A percentile compares a stretch with the other conserved stretches of the same genome.
phyloP scores from a whole-genome alignment of 2,797 vertebrate genomes.

The Premnoplex brunnescens region DNA sequence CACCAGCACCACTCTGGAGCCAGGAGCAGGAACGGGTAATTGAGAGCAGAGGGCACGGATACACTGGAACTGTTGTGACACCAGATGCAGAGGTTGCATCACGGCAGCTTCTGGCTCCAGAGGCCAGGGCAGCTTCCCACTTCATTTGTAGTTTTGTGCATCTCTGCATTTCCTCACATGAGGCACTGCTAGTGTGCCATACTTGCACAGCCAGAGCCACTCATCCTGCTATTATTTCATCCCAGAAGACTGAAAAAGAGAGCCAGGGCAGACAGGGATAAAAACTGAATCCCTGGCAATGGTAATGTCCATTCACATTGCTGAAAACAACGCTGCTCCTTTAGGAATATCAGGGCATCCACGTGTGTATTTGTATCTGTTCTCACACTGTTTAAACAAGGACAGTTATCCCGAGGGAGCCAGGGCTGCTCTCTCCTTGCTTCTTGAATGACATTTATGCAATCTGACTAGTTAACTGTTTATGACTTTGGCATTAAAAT shows the following conservation, averaged over 20 bases:
- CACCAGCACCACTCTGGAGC: neutral
- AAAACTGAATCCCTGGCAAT: neutral
- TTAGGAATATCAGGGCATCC: neutral
- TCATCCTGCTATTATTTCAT: fast-evolving
- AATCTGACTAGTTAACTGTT: neutral
- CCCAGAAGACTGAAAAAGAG: neutral
- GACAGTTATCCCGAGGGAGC: neutral
- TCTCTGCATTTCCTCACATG: neutral
- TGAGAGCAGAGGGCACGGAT: neutral
- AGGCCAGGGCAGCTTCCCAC: neutral
- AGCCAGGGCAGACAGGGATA: neutral
- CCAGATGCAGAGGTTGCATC: neutral
- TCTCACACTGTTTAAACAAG: neutral
- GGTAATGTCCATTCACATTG: neutral
- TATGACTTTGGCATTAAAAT: neutral
- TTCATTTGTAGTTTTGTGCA: neutral
- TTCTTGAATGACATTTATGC: neutral
- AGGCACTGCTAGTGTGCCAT: neutral
- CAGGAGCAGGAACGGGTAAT: neutral
- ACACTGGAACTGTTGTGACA: neutral
- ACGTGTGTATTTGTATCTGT: fast-evolving
- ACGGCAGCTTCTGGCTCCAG: neutral
- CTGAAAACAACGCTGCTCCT: neutral
- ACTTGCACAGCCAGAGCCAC: neutral
- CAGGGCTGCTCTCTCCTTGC: neutral